phyloP scores from a whole-genome alignment of 2,113 vertebrate species.

The Phycodurus eques region DNA sequence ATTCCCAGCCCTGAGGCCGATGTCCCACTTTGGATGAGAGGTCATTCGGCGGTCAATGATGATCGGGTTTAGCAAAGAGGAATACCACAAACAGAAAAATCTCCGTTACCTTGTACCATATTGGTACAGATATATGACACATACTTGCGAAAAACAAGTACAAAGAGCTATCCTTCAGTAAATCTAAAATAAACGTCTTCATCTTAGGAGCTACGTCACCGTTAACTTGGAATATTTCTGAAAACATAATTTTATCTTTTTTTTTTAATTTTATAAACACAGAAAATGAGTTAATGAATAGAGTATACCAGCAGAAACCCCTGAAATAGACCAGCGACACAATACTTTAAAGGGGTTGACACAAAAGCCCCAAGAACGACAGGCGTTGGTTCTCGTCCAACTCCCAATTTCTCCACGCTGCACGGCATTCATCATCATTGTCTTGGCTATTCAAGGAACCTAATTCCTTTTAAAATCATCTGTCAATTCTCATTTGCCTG shows the following conservation, averaged over 20 bases:
- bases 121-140: neutral
- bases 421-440: slow-evolving; percentile 66
- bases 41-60: slow-evolving; percentile 69
- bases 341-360: slow-evolving; percentile 45
- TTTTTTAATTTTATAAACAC: neutral
- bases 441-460: slow-evolving; percentile 50
- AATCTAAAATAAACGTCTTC: neutral
- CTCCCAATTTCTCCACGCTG: slow-evolving; percentile 53
- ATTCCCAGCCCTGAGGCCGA: slow-evolving; percentile 56
- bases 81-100: slow-evolving; percentile 22
- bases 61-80: slow-evolving; percentile 18
- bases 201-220: neutral
- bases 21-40: slow-evolving; percentile 61
- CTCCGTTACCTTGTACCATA: slow-evolving; percentile 3
- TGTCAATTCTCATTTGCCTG: slow-evolving; percentile 66
- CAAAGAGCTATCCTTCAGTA: neutral
- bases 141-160: neutral
- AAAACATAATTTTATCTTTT: neutral
- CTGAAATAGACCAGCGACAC: slow-evolving; percentile 35
- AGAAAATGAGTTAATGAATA: neutral
- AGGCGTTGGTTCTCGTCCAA: slow-evolving; percentile 62
- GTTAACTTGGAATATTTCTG: neutral
- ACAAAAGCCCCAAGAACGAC: slow-evolving; percentile 42
- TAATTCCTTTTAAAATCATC: slow-evolving; percentile 65
- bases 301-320: neutral